Conservation (phyloP, 2,113 vertebrate species). For the Neolamprologus kungweensis region DNA sequence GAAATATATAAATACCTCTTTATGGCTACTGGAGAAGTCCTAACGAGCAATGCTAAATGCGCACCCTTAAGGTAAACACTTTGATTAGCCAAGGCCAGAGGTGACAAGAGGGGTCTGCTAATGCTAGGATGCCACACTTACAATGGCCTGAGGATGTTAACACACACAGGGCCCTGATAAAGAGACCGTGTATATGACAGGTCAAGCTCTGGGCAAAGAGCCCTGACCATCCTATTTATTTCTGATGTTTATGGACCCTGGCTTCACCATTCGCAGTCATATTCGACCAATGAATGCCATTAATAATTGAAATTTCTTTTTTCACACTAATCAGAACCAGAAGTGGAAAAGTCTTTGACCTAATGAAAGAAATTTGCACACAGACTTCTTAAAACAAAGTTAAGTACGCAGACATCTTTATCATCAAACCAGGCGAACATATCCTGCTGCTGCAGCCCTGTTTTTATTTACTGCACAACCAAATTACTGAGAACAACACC, state of each 20-base stretch:
- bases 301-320: not conserved
- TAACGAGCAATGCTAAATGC: constrained; percentile 92
- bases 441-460: constrained; percentile 19
- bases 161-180: constrained; percentile 56
- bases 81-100: constrained; percentile 96
- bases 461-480: constrained; percentile 79
- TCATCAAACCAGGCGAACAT: constrained; percentile 1
- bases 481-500: constrained; percentile 65
- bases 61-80: constrained; percentile 93
- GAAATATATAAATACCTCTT: constrained; percentile 90
- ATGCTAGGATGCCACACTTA: constrained; percentile 75
- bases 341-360: not conserved
- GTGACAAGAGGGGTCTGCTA: constrained; percentile 77
- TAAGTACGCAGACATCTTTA: not conserved
- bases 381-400: not conserved
- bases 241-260: constrained; percentile 23
- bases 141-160: constrained; percentile 70
- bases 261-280: not conserved
- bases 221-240: constrained; percentile 54
- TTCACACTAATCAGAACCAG: not conserved
- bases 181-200: constrained; percentile 49
- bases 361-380: not conserved
- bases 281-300: constrained; percentile 14
- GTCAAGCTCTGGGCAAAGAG: constrained; percentile 38
- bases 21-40: constrained; percentile 83